Evolutionary conservation across 2,797 vertebrate species (phyloP).

Genomic region (Streptopelia turtur): DNA sequence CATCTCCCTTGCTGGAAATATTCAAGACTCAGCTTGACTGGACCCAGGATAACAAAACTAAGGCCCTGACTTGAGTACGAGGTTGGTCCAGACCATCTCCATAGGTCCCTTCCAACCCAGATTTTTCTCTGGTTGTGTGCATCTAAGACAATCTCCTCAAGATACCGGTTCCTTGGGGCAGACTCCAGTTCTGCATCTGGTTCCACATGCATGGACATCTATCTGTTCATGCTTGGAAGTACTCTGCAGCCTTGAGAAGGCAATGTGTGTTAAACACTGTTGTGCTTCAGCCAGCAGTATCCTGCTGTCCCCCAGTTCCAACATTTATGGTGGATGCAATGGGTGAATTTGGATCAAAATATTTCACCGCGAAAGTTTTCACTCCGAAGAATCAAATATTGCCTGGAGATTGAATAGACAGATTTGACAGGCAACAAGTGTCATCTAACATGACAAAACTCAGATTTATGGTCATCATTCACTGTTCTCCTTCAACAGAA

Average conservation of each 20-base stretch:
- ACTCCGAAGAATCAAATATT: neutral
- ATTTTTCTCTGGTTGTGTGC: neutral
- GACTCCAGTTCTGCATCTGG: neutral
- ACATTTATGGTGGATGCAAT: neutral
- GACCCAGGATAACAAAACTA: neutral
- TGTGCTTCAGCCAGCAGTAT: neutral
- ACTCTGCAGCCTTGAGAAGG: neutral
- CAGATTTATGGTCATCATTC: neutral
- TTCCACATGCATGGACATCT: neutral
- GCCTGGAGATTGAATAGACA: neutral
- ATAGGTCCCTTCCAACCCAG: neutral
- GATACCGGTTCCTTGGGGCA: neutral
- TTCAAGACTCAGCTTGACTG: neutral
- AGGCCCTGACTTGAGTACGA: neutral
- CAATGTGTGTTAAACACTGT: neutral
- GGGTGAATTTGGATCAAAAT: neutral
- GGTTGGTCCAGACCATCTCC: neutral
- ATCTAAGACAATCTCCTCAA: neutral
- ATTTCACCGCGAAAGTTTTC: constrained; percentile 20
- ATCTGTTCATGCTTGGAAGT: neutral
- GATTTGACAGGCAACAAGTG: neutral
- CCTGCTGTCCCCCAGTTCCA: neutral
- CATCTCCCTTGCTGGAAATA: neutral
- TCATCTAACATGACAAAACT: neutral
- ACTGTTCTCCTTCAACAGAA: neutral